These are phyloP conservation scores for Bubalus kerabau DNA, from an alignment of 2,113 vertebrate species.

Conservation along the genomic window DNA sequence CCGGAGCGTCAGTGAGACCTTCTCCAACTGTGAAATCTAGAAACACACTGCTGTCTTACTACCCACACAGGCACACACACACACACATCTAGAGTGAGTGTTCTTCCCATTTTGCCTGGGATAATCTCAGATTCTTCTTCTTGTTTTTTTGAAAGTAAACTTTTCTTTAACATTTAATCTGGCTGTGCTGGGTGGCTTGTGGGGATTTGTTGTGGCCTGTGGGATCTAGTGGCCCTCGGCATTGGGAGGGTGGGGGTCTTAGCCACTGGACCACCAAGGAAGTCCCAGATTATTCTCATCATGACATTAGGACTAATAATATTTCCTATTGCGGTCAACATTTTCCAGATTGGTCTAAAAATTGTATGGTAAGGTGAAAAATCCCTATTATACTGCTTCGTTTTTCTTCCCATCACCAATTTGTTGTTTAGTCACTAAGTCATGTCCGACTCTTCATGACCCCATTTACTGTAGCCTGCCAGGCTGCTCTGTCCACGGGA, in stretches of 20 bases:
- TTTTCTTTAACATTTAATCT: not conserved
- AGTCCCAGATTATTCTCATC: not conserved
- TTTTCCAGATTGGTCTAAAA: not conserved
- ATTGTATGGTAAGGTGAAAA: not conserved
- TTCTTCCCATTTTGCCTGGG: not conserved
- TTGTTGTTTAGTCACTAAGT: not conserved
- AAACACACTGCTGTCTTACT: not conserved
- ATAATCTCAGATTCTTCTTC: not conserved
- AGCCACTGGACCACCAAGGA: not conserved
- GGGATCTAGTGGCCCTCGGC: not conserved
- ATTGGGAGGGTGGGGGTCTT: not conserved
- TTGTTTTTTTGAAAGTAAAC: not conserved
- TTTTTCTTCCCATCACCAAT: not conserved
- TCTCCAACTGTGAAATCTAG: not conserved
- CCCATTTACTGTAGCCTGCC: not conserved
- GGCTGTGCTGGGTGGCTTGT: not conserved
- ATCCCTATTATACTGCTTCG: not conserved
- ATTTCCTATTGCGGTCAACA: not conserved
- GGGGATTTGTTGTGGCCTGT: not conserved
- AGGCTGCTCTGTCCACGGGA: not conserved
- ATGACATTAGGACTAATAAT: not conserved
- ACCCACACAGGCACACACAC: not conserved
- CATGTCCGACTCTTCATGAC: rapidly evolving
- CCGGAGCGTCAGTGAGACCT: not conserved
- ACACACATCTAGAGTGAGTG: not conserved